Percentiles rank a stretch among this genome's conserved stretches.
phyloP scores from a whole-genome alignment of 2,113 vertebrate species.

The Lipotes vexillifer region DNA sequence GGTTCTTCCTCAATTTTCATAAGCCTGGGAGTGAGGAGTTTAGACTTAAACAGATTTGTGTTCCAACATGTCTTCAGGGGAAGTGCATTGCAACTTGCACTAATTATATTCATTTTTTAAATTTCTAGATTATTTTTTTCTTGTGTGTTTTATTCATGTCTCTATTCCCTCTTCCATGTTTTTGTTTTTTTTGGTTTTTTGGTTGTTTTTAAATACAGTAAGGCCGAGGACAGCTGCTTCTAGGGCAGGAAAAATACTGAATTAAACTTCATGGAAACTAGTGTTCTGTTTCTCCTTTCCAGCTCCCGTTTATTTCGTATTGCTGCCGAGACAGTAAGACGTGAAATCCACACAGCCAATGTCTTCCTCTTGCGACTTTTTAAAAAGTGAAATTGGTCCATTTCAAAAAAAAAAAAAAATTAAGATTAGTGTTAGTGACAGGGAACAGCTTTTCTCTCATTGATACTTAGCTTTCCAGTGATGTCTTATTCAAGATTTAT shows the following conservation, averaged over 20 bases:
- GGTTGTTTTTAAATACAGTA: background rate
- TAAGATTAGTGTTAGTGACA: background rate
- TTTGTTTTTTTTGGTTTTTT: background rate
- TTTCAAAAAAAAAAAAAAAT: background rate
- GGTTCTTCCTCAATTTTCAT: background rate
- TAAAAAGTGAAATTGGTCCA: background rate
- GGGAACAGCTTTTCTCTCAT: background rate
- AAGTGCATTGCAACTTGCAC: background rate
- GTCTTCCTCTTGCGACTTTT: slow-evolving; percentile 24
- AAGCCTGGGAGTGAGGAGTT: background rate
- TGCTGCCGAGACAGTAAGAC: background rate
- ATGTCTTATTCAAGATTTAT: background rate
- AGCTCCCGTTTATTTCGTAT: slow-evolving; percentile 10
- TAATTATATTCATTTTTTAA: background rate
- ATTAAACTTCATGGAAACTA: background rate
- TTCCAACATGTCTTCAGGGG: background rate
- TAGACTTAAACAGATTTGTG: background rate
- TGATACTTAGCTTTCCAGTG: background rate
- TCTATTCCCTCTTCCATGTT: background rate
- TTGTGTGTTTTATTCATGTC: background rate
- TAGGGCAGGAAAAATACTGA: background rate
- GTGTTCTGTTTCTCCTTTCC: background rate
- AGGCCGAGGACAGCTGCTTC: slow-evolving; percentile 24
- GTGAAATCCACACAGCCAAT: background rate
- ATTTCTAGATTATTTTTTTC: slow-evolving; percentile 3